phyloP scores from a whole-genome alignment of 2,888 invertebrate genomes.

The Sarcophaga caerulescens region DNA sequence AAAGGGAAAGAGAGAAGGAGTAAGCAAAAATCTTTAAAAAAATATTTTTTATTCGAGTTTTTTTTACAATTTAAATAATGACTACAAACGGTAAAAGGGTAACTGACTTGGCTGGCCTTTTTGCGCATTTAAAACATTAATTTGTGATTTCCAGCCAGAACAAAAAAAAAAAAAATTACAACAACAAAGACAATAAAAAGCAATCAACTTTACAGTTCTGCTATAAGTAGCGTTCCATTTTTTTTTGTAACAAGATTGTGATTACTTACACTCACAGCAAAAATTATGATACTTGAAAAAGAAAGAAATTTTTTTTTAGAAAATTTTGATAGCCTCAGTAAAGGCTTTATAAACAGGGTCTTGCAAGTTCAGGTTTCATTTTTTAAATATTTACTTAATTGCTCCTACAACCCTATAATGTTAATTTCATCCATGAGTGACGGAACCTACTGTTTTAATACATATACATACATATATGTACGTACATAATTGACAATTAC shows the following conservation, averaged over 20 bases:
- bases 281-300: neutral
- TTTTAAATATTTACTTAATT: no score
- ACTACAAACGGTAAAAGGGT: constrained; percentile 14
- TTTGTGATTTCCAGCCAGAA: constrained; percentile 17
- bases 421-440: no score
- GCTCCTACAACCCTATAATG: no score
- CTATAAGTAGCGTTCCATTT: neutral
- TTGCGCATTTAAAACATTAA: constrained; percentile 36
- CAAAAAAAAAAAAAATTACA: neutral
- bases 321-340: no score
- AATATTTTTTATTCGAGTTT: neutral
- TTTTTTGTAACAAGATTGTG: neutral
- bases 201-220: neutral
- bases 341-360: no score
- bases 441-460: no score
- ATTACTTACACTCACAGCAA: neutral
- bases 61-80: neutral
- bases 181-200: neutral
- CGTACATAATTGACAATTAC: no score
- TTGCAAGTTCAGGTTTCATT: no score
- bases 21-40: neutral
- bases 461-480: no score
- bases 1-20: neutral
- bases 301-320: no score
- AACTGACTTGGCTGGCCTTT: constrained; percentile 18